phyloP scores from a whole-genome alignment of 2,113 vertebrate species.

The Menura novaehollandiae region DNA sequence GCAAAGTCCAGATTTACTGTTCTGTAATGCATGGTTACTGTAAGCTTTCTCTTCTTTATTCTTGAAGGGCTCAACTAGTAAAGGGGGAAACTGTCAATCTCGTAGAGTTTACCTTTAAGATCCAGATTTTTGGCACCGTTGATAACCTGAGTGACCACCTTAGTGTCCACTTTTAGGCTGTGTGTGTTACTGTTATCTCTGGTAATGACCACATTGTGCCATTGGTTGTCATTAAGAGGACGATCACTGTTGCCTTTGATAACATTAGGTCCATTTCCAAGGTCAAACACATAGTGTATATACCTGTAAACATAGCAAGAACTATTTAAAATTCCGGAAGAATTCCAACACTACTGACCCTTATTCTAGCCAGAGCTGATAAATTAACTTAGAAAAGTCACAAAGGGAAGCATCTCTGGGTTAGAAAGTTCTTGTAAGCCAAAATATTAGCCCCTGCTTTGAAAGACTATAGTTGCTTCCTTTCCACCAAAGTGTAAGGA shows the following conservation, averaged over 20 bases:
- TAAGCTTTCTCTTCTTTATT: neutral
- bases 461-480: neutral
- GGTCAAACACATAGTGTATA: slow-evolving; percentile 98
- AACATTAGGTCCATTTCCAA: slow-evolving; percentile 95
- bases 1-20: neutral
- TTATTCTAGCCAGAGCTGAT: neutral
- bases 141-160: slow-evolving; percentile 91
- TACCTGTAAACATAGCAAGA: slow-evolving; percentile 73
- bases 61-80: no score
- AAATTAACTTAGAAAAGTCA: neutral
- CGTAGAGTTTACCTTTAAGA: slow-evolving; percentile 85
- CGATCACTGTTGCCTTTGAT: slow-evolving; percentile 96
- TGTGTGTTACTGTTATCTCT: slow-evolving; percentile 97
- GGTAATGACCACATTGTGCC: slow-evolving; percentile 97
- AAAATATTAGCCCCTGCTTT: neutral
- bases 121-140: slow-evolving; percentile 98
- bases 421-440: neutral
- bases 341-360: neutral
- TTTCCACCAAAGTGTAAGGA: neutral
- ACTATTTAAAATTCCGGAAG: neutral
- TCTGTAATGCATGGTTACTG: neutral
- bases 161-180: slow-evolving; percentile 93
- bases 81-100: neutral
- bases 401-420: neutral
- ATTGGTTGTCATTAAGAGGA: slow-evolving; percentile 95